Evolutionary conservation across 2,797 vertebrate species (phyloP).

Genomic region (Tragopan temminckii): DNA sequence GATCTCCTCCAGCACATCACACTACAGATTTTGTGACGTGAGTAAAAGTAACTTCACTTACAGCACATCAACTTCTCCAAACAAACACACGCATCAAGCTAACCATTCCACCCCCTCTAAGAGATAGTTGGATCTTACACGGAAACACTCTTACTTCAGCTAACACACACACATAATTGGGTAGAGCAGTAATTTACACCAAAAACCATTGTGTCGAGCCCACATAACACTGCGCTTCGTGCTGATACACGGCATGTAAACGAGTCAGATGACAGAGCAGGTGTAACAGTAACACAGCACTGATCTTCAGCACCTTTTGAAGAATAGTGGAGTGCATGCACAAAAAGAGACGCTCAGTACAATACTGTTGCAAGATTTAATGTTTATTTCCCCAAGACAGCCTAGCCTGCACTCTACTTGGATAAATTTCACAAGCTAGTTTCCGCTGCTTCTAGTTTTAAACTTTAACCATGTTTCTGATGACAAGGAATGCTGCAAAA

Average conservation of each 20-base stretch:
- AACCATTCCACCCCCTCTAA: not conserved
- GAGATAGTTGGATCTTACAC: not conserved
- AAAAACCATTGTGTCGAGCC: rapidly evolving
- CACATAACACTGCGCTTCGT: rapidly evolving
- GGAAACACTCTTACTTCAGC: not conserved
- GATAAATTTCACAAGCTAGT: slow-evolving; percentile 90
- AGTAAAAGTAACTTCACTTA: rapidly evolving
- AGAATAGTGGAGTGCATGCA: not conserved
- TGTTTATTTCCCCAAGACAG: slow-evolving; percentile 99
- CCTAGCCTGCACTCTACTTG: slow-evolving; percentile 92
- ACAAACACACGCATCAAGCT: not conserved
- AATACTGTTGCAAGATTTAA: slow-evolving; percentile 87
- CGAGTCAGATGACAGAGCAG: not conserved
- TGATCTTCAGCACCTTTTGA: rapidly evolving
- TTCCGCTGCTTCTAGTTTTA: slow-evolving; percentile 88
- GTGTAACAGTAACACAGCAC: not conserved
- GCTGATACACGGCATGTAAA: too few species aligned
- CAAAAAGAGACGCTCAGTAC: slow-evolving; percentile 22
- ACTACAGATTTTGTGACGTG: rapidly evolving
- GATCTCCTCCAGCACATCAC: rapidly evolving
- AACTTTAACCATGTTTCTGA: slow-evolving; percentile 96
- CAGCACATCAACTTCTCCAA: rapidly evolving
- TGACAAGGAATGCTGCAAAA: slow-evolving; percentile 99
- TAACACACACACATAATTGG: rapidly evolving
- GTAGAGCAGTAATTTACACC: not conserved